phyloP scores from a whole-genome alignment of 2,888 invertebrate species.

The Orthosia incerta region DNA sequence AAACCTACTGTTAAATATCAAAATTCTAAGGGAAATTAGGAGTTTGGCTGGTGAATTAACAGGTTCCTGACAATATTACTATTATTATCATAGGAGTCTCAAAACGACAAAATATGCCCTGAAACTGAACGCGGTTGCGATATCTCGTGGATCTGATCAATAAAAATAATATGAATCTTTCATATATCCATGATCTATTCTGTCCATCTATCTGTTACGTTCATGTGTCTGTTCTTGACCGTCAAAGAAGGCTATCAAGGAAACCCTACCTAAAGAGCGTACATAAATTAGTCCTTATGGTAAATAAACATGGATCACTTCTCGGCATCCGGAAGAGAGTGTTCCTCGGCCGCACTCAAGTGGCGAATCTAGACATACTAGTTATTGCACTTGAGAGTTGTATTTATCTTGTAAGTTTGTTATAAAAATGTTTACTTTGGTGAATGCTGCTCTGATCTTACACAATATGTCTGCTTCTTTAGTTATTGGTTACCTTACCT shows the following conservation, averaged over 20 bases:
- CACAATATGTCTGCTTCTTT: constrained; percentile 5
- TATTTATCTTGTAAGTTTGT: constrained; percentile 14
- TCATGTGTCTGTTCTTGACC: too few species aligned
- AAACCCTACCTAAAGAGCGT: neutral
- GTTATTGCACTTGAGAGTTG: neutral
- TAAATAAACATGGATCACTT: neutral
- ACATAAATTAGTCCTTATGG: constrained; percentile 1
- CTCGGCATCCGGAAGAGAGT: constrained; percentile 29
- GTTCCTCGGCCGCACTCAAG: constrained; percentile 14
- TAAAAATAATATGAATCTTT: too few species aligned
- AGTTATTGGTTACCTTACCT: neutral
- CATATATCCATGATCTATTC: too few species aligned
- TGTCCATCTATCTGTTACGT: neutral
- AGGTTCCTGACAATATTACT: too few species aligned
- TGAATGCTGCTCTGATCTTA: neutral
- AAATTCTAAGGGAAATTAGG: too few species aligned
- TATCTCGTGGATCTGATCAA: too few species aligned
- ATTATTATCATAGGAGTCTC: too few species aligned
- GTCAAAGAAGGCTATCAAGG: too few species aligned
- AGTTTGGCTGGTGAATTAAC: too few species aligned
- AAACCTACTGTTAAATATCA: too few species aligned
- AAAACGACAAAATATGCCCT: too few species aligned
- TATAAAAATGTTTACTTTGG: constrained; percentile 5
- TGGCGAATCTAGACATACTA: constrained; percentile 30
- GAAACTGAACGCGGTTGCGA: too few species aligned